A percentile compares a stretch with the other conserved stretches of the same genome.
phyloP scores from a whole-genome alignment of 2,888 invertebrate genomes.

The Lasioglossum leucozonium region DNA sequence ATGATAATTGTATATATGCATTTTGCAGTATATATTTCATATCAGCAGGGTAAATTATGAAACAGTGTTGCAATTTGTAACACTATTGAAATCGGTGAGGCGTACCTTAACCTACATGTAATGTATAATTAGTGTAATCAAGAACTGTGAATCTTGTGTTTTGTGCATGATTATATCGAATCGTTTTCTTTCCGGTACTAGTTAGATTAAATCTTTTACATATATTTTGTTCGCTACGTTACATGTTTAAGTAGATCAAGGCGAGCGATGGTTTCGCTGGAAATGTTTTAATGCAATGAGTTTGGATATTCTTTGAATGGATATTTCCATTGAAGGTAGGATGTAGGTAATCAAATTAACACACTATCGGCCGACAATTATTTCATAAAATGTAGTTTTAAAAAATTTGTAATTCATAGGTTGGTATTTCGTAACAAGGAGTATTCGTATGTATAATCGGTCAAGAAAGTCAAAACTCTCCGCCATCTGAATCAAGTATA shows the following conservation, averaged over 20 bases:
- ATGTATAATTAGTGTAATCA: conserved; percentile 5
- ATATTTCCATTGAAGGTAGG: background rate
- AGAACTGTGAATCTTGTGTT: conserved; percentile 16
- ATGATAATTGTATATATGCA: no score
- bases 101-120: background rate
- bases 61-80: background rate
- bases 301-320: conserved; percentile 20
- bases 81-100: background rate
- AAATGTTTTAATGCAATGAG: conserved; percentile 20
- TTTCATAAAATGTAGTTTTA: background rate
- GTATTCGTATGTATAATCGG: no score
- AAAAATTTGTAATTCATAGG: no score
- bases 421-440: no score
- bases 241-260: conserved; percentile 19
- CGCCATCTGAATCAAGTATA: no score
- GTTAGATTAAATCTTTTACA: background rate
- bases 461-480: no score
- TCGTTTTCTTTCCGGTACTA: conserved; percentile 9
- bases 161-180: conserved; percentile 9
- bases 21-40: no score
- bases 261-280: conserved; percentile 14
- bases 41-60: no score
- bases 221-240: conserved; percentile 10
- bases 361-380: background rate
- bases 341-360: background rate